These are phyloP conservation scores for Pan troglodytes DNA, from an alignment of 2,113 vertebrate species.

Conservation along the genomic window NHGRI_mPanTro3-v2.1_pri NC_072411.2:133438501-133439000, in stretches of 20 bases:
- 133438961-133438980: not conserved
- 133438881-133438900: not conserved
- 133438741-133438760: not conserved
- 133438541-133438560: not conserved
- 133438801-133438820: too few species aligned
- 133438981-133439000: not conserved
- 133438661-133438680: not conserved
- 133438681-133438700: too few species aligned
- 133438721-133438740: not conserved
- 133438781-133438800: not conserved
- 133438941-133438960: not conserved
- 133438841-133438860: not conserved
- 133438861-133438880: not conserved
- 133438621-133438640: not conserved
- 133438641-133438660: not conserved
- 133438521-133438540: not conserved
- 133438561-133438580: not conserved
- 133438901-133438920: rapidly evolving
- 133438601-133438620: rapidly evolving
- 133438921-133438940: not conserved
- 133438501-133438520: not conserved
- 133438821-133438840: not conserved
- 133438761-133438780: not conserved
- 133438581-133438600: not conserved
- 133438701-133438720: not conserved